Percentiles rank a stretch among this genome's conserved stretches.
These are phyloP conservation scores for Sebastes goodei DNA, from an alignment of 2,797 vertebrate species.

Conservation along the genomic window DNA sequence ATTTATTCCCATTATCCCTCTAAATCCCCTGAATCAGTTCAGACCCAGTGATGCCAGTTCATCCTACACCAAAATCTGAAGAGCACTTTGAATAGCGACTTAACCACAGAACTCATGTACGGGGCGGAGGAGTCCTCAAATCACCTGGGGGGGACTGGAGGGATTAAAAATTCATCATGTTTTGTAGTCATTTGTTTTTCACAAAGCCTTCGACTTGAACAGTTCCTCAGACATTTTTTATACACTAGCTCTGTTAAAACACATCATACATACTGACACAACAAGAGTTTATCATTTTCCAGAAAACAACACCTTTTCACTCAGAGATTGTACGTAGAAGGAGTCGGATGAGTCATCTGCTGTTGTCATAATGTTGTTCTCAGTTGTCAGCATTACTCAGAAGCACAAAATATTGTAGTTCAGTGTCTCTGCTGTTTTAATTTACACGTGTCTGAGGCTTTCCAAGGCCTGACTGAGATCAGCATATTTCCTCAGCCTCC, in stretches of 20 bases:
- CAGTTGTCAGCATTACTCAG: neutral
- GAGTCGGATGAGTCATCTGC: neutral
- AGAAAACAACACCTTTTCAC: neutral
- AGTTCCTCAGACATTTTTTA: neutral
- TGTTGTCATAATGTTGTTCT: conserved; percentile 1
- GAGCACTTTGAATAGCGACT: neutral
- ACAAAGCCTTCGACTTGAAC: neutral
- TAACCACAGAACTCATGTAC: neutral
- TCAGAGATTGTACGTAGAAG: neutral
- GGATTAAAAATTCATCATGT: conserved; percentile 34
- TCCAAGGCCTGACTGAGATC: conserved; percentile 2
- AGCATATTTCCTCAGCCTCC: conserved; percentile 16
- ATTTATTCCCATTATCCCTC: neutral
- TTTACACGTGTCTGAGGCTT: conserved; percentile 2
- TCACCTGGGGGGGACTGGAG: neutral
- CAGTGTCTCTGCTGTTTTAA: neutral
- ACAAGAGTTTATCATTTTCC: neutral
- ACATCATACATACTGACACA: neutral
- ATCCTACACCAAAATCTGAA: neutral
- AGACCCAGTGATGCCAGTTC: neutral
- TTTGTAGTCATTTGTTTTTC: conserved; percentile 23
- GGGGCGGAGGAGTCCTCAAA: neutral
- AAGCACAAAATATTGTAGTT: neutral
- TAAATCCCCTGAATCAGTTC: neutral
- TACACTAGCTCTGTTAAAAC: neutral